A percentile compares a stretch with the other conserved stretches of the same genome.
phyloP scores from a whole-genome alignment of 1,140 invertebrate species.

The Ptiloglossa arizonensis region DNA sequence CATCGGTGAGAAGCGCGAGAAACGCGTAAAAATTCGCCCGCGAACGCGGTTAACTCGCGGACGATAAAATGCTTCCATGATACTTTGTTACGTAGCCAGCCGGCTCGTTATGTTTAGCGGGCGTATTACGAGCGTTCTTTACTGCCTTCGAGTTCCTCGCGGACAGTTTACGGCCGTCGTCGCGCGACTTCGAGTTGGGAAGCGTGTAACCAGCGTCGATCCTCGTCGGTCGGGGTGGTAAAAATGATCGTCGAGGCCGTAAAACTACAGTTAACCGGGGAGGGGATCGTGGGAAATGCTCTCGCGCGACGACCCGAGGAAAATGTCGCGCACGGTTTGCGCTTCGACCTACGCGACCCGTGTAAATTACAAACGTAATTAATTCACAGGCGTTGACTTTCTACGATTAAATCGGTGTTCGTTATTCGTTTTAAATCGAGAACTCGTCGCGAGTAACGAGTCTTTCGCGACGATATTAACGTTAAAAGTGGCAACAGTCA shows the following conservation, averaged over 20 bases:
- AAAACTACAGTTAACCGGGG: slow-evolving; percentile 7
- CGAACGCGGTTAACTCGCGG: slow-evolving; percentile 60
- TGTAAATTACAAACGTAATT: neutral
- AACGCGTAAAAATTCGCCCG: slow-evolving; percentile 36
- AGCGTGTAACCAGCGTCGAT: slow-evolving; percentile 7
- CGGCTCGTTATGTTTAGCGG: slow-evolving; percentile 65
- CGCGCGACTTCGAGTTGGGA: slow-evolving; percentile 22
- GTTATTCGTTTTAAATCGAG: neutral
- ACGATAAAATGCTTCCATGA: slow-evolving; percentile 78
- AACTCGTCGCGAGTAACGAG: too few relatives aligned
- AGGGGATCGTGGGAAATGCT: neutral
- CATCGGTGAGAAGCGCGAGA: slow-evolving; percentile 44
- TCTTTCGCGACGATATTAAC: too few relatives aligned
- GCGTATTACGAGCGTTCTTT: slow-evolving; percentile 74
- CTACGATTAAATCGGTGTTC: too few relatives aligned
- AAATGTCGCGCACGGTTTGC: too few relatives aligned
- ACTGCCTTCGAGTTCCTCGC: slow-evolving; percentile 70
- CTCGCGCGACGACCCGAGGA: neutral
- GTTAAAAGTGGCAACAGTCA: too few relatives aligned
- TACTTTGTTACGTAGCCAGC: slow-evolving; percentile 68
- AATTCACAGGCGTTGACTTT: neutral
- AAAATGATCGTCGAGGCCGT: slow-evolving; percentile 36
- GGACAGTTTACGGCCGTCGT: slow-evolving; percentile 64
- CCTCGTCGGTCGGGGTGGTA: neutral
- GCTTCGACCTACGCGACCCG: neutral